Evolutionary conservation across 2,113 vertebrate species (phyloP).

Genomic region (Eptesicus fuscus): DNA sequence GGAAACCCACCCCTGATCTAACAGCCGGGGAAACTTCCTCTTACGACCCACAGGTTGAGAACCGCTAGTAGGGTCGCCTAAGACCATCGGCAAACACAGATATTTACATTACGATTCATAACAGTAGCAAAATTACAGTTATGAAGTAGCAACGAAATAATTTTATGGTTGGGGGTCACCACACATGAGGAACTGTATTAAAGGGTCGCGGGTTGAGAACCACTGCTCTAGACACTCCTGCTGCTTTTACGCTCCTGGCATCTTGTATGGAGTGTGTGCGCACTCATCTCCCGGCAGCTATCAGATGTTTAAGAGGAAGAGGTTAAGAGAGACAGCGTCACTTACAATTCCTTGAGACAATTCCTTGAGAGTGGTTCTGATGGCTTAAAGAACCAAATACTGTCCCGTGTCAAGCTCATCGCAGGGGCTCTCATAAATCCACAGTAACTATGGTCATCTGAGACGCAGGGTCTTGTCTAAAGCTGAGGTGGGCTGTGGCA

Average conservation of each 20-base stretch:
- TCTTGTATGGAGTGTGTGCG: not conserved
- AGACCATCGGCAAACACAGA: no score
- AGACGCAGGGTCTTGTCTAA: not conserved
- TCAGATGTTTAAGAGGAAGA: not conserved
- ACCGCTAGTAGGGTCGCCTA: no score
- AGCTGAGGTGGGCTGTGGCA: not conserved
- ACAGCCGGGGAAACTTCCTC: not conserved
- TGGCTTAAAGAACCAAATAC: not conserved
- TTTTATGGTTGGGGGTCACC: no score
- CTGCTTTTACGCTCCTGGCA: not conserved
- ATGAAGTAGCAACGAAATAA: no score
- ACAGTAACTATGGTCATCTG: not conserved
- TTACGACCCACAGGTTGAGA: no score
- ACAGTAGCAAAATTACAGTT: no score
- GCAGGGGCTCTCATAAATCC: not conserved
- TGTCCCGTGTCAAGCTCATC: accelerated
- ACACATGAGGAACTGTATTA: no score
- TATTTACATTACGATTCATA: no score
- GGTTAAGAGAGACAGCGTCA: not conserved
- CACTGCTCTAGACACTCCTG: not conserved
- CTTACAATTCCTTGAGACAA: not conserved
- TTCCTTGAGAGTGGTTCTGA: not conserved
- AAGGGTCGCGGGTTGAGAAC: no score
- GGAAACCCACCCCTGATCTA: not conserved
- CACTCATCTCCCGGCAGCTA: not conserved